These are phyloP conservation scores for Heliconius eleuchia DNA, from an alignment of 1,140 invertebrate species.

Conservation along the genomic window DNA sequence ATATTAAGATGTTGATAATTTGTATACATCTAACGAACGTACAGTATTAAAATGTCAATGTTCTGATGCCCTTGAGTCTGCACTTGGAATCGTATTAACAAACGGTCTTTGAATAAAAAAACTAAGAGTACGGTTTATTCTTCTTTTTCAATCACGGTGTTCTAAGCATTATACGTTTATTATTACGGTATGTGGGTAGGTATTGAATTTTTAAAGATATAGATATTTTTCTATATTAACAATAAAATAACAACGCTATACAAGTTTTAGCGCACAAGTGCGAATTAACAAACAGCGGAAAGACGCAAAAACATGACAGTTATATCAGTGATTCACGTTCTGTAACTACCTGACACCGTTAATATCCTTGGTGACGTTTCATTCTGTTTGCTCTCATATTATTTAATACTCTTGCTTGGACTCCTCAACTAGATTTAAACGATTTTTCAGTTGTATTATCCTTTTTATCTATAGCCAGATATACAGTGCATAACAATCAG, in stretches of 20 bases:
- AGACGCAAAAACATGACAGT: conserved; percentile 73
- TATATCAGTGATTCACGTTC: conserved; percentile 73
- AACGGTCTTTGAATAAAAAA: conserved; percentile 14
- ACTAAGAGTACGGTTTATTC: conserved; percentile 2
- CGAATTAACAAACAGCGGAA: conserved; percentile 65
- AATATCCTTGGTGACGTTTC: conserved; percentile 56
- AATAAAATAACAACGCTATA: not conserved
- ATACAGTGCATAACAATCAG: not conserved
- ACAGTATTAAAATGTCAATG: conserved; percentile 28
- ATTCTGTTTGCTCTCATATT: conserved; percentile 34
- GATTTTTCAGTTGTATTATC: not conserved
- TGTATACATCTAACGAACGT: conserved; percentile 4
- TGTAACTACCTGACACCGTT: conserved; percentile 68
- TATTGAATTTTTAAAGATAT: not conserved
- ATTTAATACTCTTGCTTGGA: conserved; percentile 12
- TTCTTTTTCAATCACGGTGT: conserved; percentile 8
- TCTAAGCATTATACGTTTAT: not conserved
- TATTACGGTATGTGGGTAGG: not conserved
- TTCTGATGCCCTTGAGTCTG: conserved; percentile 22
- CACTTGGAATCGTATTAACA: conserved; percentile 16
- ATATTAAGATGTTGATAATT: not conserved
- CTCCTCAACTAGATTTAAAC: not conserved
- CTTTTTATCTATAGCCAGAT: not conserved
- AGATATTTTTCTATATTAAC: not conserved
- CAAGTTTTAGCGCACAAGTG: conserved; percentile 61